These are phyloP conservation scores for Alcedo atthis DNA, from an alignment of 2,797 vertebrate species.

Conservation along the genomic window DNA sequence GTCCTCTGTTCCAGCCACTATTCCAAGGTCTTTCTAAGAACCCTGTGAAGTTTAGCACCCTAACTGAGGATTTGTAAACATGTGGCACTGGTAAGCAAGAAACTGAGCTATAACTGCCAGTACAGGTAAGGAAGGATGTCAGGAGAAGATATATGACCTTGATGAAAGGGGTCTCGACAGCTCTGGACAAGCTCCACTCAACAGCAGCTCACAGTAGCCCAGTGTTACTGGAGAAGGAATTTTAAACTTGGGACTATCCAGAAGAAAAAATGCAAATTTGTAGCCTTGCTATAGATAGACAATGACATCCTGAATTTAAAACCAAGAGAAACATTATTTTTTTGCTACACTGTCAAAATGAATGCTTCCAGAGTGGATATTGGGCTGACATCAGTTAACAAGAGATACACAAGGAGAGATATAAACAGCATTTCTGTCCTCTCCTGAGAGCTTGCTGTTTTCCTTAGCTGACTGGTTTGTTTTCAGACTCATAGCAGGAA, in stretches of 20 bases:
- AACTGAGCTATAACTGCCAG: background rate
- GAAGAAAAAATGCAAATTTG: background rate
- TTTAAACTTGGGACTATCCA: background rate
- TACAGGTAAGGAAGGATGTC: background rate
- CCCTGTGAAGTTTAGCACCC: background rate
- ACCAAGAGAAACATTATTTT: background rate
- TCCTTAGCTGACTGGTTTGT: background rate
- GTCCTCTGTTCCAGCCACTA: background rate
- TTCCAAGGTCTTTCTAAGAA: constrained; percentile 35
- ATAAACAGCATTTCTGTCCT: background rate
- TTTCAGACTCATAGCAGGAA: background rate
- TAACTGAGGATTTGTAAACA: background rate
- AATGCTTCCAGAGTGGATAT: background rate
- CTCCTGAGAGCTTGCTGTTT: background rate
- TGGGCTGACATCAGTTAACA: background rate
- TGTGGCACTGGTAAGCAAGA: background rate
- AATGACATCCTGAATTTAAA: background rate
- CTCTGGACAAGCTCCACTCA: background rate
- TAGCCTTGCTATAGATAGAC: background rate
- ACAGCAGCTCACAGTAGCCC: background rate
- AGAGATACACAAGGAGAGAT: background rate
- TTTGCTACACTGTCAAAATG: background rate
- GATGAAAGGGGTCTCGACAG: background rate
- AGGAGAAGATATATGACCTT: background rate
- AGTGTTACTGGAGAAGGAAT: background rate